A percentile compares a stretch with the other conserved stretches of the same genome.
Conservation (phyloP, 2,888 invertebrate genomes). For the Augochlorella aurata region DNA sequence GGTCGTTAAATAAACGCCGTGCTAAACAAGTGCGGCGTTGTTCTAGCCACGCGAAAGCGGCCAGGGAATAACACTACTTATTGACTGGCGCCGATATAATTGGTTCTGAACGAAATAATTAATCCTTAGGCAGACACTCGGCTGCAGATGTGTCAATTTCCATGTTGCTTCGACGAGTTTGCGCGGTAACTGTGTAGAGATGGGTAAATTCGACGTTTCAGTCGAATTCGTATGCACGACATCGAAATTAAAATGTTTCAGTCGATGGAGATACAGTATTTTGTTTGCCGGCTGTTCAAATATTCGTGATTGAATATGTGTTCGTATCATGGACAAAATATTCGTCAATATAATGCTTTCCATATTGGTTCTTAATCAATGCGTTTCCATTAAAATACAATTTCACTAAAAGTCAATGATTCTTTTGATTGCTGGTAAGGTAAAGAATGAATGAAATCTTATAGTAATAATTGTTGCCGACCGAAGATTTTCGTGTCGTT, state of each 20-base stretch:
- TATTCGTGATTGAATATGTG: not conserved
- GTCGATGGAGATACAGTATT: not conserved
- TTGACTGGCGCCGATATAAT: not conserved
- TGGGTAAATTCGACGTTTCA: conserved; percentile 2
- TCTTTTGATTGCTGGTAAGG: too few species aligned
- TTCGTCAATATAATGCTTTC: too few species aligned
- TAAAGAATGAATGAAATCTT: too few species aligned
- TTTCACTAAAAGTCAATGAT: too few species aligned
- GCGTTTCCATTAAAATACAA: too few species aligned
- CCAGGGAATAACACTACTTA: not conserved
- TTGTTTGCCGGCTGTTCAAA: not conserved
- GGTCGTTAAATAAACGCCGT: conserved; percentile 12
- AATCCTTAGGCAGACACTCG: not conserved
- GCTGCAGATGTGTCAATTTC: not conserved
- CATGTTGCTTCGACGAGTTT: not conserved
- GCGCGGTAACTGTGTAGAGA: not conserved
- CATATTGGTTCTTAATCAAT: too few species aligned
- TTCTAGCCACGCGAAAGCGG: not conserved
- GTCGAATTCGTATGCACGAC: not conserved
- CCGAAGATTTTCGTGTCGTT: too few species aligned
- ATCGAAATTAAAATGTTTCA: not conserved
- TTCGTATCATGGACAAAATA: too few species aligned
- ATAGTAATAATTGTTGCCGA: too few species aligned
- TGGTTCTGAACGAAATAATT: not conserved
- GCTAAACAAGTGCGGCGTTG: not conserved